phyloP scores from a whole-genome alignment of 2,113 vertebrate genomes.

The Campylorhamphus procurvoides region DNA sequence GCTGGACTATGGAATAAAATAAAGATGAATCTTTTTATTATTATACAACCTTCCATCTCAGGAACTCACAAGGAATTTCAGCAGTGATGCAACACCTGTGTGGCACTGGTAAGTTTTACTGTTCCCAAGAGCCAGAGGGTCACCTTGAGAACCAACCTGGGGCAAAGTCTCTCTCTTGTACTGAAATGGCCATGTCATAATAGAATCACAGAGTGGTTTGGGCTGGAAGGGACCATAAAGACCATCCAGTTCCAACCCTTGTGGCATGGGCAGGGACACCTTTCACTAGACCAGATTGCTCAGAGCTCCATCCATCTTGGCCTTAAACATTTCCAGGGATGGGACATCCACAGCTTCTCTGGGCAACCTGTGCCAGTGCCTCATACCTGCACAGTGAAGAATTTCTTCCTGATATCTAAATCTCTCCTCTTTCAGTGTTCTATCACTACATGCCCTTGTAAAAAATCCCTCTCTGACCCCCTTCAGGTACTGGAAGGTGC shows the following conservation, averaged over 20 bases:
- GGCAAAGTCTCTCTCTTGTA: not conserved
- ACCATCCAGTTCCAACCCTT: not conserved
- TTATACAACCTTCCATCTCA: not conserved
- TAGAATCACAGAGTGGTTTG: not conserved
- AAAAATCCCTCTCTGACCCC: not conserved
- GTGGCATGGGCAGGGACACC: not conserved
- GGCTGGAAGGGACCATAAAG: not conserved
- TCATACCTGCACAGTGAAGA: not conserved
- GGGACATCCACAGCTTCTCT: not conserved
- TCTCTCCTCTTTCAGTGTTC: not conserved
- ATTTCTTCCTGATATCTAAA: not conserved
- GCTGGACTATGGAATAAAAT: slow-evolving; percentile 10
- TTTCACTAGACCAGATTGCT: not conserved
- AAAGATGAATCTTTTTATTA: slow-evolving; percentile 6
- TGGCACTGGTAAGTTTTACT: not conserved
- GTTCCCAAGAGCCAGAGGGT: not conserved
- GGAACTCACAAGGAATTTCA: not conserved
- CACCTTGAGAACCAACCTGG: not conserved
- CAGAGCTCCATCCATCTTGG: not conserved
- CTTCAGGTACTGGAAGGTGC: not conserved
- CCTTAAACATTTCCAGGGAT: too few species aligned
- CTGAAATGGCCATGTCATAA: not conserved
- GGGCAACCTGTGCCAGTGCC: too few species aligned
- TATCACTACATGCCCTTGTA: not conserved
- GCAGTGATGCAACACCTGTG: not conserved